Base-by-base conservation (phyloP, 2,888 invertebrate genomes). In the Cephalotes varians region DNA sequence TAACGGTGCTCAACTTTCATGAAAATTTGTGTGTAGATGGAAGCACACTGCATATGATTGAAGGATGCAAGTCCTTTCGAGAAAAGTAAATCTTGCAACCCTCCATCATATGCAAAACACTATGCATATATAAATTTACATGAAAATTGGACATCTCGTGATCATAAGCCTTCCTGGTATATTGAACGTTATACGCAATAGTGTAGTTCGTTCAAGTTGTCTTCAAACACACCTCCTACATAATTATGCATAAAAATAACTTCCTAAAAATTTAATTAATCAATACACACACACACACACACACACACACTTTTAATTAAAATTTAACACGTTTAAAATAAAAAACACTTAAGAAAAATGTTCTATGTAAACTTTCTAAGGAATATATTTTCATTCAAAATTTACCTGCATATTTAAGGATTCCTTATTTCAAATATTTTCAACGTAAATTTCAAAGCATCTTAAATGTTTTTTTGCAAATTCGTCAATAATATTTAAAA, bases 101-200 rank as follows among this genome's bases (percentile, higher is more conserved):
- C 37, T 76, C 51, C 65, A 65, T 76, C 74, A 76, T 65, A 76
- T 65, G 74, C 74, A 76, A 76, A 76, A 76, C 37, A 65, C 65
- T 76, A 65, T 51, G 65, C 74, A 76, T 76, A 76, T 76, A 76
- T 76, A 76, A 76, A 76, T 76, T 65, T 76, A 65, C 65, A 76
- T 76, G 65, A 76, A 76, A 76, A 76, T 76, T 65, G 65, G 51
- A 76, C 74, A 74, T 28, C 28, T 76, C 65, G 37, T 40, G 74
- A 76, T 65, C 74, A 64, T 64, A 76, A 76, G 65, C 74, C 51
- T 74, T 74, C 34, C 37, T 76, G n/a, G 49, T 51, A 40, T 76
- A 76, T 51, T 12, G 28, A 56, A 2, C n/a, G 7, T 28, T 56
- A 37, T 54, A 37, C 37, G 56, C 40, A 65, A 28, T 64, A 44